Percentiles rank a stretch among this genome's conserved stretches.
Evolutionary conservation across 2,113 vertebrate species (phyloP).

Genomic region (Centropristis striata): DNA sequence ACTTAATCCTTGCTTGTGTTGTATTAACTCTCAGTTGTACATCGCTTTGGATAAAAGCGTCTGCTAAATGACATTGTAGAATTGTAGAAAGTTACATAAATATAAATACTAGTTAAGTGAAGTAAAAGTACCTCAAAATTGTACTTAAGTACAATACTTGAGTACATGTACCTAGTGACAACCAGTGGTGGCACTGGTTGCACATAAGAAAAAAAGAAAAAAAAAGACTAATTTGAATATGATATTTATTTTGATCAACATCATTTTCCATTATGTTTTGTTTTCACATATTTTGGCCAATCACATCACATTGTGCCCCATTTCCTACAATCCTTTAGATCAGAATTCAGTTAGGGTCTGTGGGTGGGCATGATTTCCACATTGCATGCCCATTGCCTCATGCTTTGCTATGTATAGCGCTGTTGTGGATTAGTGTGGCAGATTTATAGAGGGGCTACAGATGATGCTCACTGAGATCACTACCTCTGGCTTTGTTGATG

Average conservation of each 20-base stretch:
- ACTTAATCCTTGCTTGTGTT: too few relatives aligned
- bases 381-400: slow-evolving; percentile 58
- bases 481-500: slow-evolving; percentile 39
- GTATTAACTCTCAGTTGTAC: too few relatives aligned
- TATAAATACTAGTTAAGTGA: too few relatives aligned
- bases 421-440: slow-evolving; percentile 45
- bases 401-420: slow-evolving; percentile 71
- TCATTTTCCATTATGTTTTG: neutral
- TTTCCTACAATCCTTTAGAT: slow-evolving; percentile 14
- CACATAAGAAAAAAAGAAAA: neutral
- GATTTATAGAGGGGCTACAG: slow-evolving; percentile 54
- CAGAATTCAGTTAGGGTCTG: slow-evolving; percentile 2
- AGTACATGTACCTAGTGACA: too few relatives aligned
- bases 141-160: too few relatives aligned
- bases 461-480: slow-evolving; percentile 50
- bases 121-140: too few relatives aligned
- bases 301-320: neutral
- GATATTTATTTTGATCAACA: neutral
- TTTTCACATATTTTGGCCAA: neutral
- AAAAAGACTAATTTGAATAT: neutral
- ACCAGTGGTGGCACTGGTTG: too few relatives aligned
- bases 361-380: slow-evolving; percentile 22
- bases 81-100: too few relatives aligned
- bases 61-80: too few relatives aligned
- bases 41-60: too few relatives aligned